Evolutionary conservation across 2,888 invertebrate genomes (phyloP).

Genomic region (Harmothoe impar): DNA sequence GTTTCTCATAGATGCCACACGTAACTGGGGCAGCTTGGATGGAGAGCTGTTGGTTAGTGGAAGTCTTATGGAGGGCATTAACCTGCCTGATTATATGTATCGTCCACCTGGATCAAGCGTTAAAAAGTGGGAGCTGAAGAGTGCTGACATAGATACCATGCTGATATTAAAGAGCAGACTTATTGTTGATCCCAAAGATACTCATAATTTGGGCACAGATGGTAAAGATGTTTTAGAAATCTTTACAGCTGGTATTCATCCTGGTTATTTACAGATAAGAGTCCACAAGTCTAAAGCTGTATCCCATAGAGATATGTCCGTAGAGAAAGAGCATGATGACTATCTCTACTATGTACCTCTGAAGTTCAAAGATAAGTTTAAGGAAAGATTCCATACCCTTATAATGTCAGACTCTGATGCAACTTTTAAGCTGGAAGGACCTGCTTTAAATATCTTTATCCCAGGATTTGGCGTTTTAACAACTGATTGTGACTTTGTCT

Average conservation of each 20-base stretch:
- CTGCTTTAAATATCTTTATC: not conserved
- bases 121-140: not conserved
- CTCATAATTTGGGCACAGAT: not conserved
- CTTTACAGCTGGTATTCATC: constrained; percentile 13
- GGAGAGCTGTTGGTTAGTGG: not conserved
- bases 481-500: not conserved
- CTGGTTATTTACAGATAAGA: constrained; percentile 6
- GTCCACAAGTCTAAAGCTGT: constrained; percentile 15
- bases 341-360: constrained; percentile 19
- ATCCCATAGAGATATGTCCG: not conserved
- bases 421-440: not conserved
- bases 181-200: not conserved
- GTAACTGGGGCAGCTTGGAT: no score
- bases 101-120: not conserved
- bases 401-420: not conserved
- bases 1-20: no score
- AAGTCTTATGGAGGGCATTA: not conserved
- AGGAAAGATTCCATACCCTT: not conserved
- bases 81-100: not conserved
- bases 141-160: constrained; percentile 21
- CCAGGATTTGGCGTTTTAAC: not conserved
- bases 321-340: not conserved
- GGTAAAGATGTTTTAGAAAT: constrained; percentile 1
- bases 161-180: not conserved
- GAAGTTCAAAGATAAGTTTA: constrained; percentile 5